phyloP scores from a whole-genome alignment of 2,888 invertebrate genomes.

The Liopterus haemorrhoidalis region DNA sequence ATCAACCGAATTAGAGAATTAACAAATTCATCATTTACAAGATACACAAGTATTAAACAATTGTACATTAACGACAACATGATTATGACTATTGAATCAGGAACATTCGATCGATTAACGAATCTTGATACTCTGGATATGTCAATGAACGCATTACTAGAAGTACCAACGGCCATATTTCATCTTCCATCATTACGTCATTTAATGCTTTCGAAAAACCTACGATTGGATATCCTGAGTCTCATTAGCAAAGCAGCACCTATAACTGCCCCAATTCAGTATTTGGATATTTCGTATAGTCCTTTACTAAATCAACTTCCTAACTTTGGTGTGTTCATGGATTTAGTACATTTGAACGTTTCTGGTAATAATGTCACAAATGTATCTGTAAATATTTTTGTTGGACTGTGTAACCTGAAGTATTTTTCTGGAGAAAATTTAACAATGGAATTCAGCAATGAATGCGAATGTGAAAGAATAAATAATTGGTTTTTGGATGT shows the following conservation, averaged over 20 bases:
- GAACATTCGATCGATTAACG: slow-evolving; percentile 15
- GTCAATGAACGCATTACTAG: slow-evolving; percentile 12
- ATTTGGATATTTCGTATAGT: slow-evolving; percentile 16
- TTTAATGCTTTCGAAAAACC: slow-evolving; percentile 12
- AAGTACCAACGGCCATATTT: slow-evolving; percentile 15
- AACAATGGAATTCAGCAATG: slow-evolving; percentile 17
- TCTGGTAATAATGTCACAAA: slow-evolving; percentile 19
- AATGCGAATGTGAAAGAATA: slow-evolving; percentile 16
- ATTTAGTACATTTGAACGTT: slow-evolving; percentile 14
- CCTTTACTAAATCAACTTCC: slow-evolving; percentile 16
- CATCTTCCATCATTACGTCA: slow-evolving; percentile 10
- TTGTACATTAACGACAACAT: slow-evolving; percentile 22
- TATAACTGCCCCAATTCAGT: slow-evolving; percentile 15
- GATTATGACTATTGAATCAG: slow-evolving; percentile 17
- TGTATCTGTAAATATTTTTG: slow-evolving; percentile 15
- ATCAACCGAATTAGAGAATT: slow-evolving; percentile 16
- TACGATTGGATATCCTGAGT: slow-evolving; percentile 6
- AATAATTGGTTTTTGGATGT: slow-evolving; percentile 11
- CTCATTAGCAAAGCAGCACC: slow-evolving; percentile 13
- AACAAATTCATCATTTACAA: slow-evolving; percentile 10
- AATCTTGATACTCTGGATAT: slow-evolving; percentile 17
- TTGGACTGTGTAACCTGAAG: slow-evolving; percentile 14
- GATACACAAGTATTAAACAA: slow-evolving; percentile 16
- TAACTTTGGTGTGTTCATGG: slow-evolving; percentile 16
- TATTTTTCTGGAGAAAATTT: slow-evolving; percentile 13